Base-by-base conservation (phyloP, 2,888 invertebrate species). In the Phania funesta region DNA sequence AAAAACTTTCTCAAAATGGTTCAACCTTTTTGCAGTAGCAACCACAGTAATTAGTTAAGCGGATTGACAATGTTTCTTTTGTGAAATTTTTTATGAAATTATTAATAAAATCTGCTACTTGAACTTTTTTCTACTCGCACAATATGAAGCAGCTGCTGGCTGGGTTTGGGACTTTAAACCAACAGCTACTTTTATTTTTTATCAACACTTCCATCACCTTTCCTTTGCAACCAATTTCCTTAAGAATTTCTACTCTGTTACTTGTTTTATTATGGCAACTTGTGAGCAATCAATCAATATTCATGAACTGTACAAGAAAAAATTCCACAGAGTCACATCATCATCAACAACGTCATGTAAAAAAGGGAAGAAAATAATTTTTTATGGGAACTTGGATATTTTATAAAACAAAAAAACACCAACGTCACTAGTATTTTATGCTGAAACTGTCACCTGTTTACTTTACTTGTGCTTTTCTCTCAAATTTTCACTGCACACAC, bases 211-310 rank as follows among this genome's bases (percentile, higher is more conserved):
- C 58, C 50, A 58, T 75, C 67, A 58, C 67, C 60, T 68, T 64
- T 70, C 54, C 60, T 77, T 70, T 77, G 38, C 54, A 71, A 56
- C 24, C 70, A 71, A 70, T 77, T 77, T 70, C 48, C 62, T 77
- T 56, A 41, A 78, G 46, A 78, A 64, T 64, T 71, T 77, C 64
- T 46, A 11, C 62, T n/a, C 38, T 46, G 44, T 32, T 62, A 52
- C 60, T 60, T 76, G 38, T 73, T 81, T 68, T 73, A 73, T 81
- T 76, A 73, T 74, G 70, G 60, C 60, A 77, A 79, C 76, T 73
- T 76, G 76, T 58, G 76, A 70, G 79, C 78, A 79, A 83, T 82
- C 83, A 83, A 84, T 84, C 84, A 83, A 82, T 84, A 84, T 84
- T 83, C 82, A 83, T 82, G 84, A 84, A 83, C 77, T 77, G 62